Conservation (phyloP, 2,797 vertebrate genomes). For the Eupleurogrammus muticus region DNA sequence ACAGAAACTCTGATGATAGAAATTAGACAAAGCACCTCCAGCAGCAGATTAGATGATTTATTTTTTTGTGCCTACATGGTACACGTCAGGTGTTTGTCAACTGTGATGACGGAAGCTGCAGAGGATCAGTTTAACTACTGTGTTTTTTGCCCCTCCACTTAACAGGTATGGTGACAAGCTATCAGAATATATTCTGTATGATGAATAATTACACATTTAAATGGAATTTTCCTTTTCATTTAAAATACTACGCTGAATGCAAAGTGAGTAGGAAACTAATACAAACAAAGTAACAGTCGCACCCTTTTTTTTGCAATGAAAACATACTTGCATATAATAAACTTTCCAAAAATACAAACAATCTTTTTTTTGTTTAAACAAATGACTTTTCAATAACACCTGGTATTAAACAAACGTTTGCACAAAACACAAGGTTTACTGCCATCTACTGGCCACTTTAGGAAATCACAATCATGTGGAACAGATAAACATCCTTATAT, state of each 20-base stretch:
- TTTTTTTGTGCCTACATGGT: slow-evolving; percentile 35
- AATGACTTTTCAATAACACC: not conserved
- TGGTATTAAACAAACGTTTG: slow-evolving; percentile 16
- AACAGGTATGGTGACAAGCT: slow-evolving; percentile 1
- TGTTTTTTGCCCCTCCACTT: slow-evolving; percentile 1
- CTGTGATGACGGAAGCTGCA: slow-evolving; percentile 55
- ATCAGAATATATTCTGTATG: not conserved
- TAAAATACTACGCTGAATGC: not conserved
- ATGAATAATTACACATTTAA: not conserved
- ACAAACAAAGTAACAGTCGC: not conserved
- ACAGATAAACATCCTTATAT: not conserved
- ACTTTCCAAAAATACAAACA: not conserved
- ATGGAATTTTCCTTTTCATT: not conserved
- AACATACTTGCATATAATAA: slow-evolving; percentile 10
- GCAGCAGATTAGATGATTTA: slow-evolving; percentile 61
- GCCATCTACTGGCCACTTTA: slow-evolving; percentile 75
- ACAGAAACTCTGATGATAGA: slow-evolving; percentile 44
- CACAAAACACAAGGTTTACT: slow-evolving; percentile 64
- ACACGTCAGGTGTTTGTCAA: slow-evolving; percentile 67
- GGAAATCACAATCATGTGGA: slow-evolving; percentile 19
- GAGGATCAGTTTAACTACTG: slow-evolving; percentile 25
- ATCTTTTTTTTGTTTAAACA: slow-evolving; percentile 9
- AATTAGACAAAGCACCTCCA: slow-evolving; percentile 31
- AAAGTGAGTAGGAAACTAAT: not conserved
- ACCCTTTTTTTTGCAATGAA: not conserved